Conservation (phyloP, 2,888 invertebrate species). For the Allygus modestus region DNA sequence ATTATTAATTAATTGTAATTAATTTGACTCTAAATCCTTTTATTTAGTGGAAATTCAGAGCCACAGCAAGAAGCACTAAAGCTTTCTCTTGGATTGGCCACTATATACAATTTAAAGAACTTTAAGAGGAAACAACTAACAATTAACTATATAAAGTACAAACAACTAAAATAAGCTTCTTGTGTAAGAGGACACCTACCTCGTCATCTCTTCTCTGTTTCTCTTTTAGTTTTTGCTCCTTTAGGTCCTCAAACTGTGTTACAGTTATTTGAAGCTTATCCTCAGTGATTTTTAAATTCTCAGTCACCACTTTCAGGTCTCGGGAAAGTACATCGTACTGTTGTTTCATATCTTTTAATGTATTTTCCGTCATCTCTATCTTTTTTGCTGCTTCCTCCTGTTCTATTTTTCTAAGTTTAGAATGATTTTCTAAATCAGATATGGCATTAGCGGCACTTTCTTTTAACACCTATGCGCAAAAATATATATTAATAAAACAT, state of each 20-base stretch:
- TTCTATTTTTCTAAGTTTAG: background rate
- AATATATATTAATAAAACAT: too few species aligned
- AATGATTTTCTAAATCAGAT: background rate
- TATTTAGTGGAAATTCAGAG: too few species aligned
- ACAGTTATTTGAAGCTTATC: background rate
- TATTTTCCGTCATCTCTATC: background rate
- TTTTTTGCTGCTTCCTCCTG: background rate
- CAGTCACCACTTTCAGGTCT: background rate
- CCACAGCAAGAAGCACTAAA: too few species aligned
- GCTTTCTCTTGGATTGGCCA: too few species aligned
- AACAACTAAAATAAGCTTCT: too few species aligned
- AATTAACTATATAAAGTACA: too few species aligned
- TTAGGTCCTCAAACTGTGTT: background rate
- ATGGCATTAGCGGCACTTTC: slow-evolving; percentile 2
- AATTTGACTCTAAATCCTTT: too few species aligned
- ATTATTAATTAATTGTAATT: too few species aligned
- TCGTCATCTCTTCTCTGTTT: background rate
- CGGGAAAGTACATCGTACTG: background rate
- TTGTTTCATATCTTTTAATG: background rate
- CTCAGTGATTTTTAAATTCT: slow-evolving; percentile 1
- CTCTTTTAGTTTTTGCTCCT: background rate
- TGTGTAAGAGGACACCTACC: too few species aligned
- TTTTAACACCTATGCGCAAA: background rate
- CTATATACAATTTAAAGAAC: too few species aligned
- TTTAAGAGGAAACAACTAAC: too few species aligned